phyloP scores from a whole-genome alignment of 2,113 vertebrate species.

The Callithrix jacchus region DNA sequence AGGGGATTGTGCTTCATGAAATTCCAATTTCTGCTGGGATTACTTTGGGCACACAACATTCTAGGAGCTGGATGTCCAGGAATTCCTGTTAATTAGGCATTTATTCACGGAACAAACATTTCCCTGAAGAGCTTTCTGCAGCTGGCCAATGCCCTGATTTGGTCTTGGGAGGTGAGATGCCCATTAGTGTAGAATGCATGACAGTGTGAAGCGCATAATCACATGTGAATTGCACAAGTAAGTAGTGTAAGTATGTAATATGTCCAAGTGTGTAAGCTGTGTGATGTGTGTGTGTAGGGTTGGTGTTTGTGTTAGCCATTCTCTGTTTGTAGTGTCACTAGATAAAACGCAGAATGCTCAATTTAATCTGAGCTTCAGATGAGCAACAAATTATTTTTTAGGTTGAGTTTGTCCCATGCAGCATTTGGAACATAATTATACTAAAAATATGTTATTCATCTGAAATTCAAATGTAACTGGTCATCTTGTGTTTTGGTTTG shows the following conservation, averaged over 20 bases:
- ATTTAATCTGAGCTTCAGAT: background rate
- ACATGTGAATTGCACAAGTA: background rate
- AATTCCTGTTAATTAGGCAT: conserved; percentile 47
- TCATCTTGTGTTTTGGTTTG: background rate
- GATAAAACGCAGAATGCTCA: background rate
- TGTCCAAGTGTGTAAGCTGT: background rate
- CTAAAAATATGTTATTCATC: background rate
- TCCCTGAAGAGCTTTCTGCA: background rate
- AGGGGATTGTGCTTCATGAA: background rate
- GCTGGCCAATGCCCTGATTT: background rate
- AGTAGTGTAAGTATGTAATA: background rate
- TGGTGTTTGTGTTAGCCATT: background rate
- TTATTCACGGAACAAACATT: conserved; percentile 27
- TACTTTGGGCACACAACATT: background rate
- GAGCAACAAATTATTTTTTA: background rate
- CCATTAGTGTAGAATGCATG: background rate
- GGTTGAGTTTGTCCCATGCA: background rate
- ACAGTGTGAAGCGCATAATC: background rate
- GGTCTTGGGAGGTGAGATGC: background rate
- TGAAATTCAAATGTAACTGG: background rate
- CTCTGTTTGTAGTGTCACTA: background rate
- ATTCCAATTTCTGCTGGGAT: accelerated
- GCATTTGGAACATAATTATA: background rate
- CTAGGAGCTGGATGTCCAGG: conserved; percentile 4
- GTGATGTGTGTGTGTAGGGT: background rate